These are phyloP conservation scores for Hirtodrosophila confusa DNA, from an alignment of 2,888 invertebrate genomes.

Conservation along the genomic window DNA sequence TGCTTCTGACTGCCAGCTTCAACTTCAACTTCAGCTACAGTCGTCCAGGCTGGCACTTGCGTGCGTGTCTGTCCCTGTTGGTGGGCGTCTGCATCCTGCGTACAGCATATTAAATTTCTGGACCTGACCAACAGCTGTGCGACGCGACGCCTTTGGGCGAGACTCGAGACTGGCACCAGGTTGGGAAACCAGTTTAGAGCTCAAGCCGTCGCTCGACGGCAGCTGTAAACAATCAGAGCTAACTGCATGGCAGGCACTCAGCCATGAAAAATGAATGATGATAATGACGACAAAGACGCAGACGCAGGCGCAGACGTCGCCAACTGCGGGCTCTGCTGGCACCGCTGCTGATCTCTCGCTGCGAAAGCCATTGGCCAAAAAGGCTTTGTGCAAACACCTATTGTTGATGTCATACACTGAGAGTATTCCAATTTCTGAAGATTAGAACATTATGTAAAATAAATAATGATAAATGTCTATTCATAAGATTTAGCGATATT, in stretches of 20 bases:
- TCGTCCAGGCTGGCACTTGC: slow-evolving; percentile 28
- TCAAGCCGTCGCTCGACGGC: slow-evolving; percentile 54
- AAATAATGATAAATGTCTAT: no score
- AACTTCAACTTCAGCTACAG: slow-evolving; percentile 35
- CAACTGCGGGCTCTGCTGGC: slow-evolving; percentile 28
- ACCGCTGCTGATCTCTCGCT: background rate
- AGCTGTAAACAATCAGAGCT: slow-evolving; percentile 79
- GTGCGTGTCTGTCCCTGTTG: slow-evolving; percentile 28
- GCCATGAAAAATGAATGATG: slow-evolving; percentile 80
- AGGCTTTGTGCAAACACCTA: slow-evolving; percentile 47
- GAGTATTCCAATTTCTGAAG: no score
- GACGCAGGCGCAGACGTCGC: slow-evolving; percentile 14
- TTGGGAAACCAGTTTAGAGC: slow-evolving; percentile 58
- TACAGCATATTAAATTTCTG: slow-evolving; percentile 76
- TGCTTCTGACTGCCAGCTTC: background rate
- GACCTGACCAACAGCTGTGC: slow-evolving; percentile 66
- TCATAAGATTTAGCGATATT: no score
- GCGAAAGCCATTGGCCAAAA: slow-evolving; percentile 50
- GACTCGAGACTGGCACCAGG: slow-evolving; percentile 28
- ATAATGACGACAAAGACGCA: slow-evolving; percentile 49
- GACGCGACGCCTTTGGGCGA: slow-evolving; percentile 48
- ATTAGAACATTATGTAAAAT: no score
- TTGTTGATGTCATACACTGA: slow-evolving; percentile 19
- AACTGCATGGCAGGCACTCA: slow-evolving; percentile 79
- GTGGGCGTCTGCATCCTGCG: slow-evolving; percentile 69